Evolutionary conservation across 1,140 invertebrate species (phyloP).

Genomic region (Episyrphus balteatus): DNA sequence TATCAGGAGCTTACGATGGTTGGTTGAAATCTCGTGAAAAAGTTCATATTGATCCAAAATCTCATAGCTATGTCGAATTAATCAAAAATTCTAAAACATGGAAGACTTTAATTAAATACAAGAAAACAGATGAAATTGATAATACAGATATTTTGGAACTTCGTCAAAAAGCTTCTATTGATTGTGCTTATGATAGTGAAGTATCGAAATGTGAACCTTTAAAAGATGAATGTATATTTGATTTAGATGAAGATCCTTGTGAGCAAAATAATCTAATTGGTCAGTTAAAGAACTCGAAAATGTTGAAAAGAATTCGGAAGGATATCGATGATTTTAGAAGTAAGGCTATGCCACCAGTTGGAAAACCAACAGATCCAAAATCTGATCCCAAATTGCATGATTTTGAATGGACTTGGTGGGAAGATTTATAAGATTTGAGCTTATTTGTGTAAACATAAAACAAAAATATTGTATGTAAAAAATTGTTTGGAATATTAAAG

Average conservation of each 20-base stretch:
- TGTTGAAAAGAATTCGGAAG: conserved; percentile 11
- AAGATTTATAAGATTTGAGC: conserved; percentile 18
- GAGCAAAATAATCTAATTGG: conserved; percentile 58
- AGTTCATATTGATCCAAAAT: conserved; percentile 14
- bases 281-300: conserved; percentile 9
- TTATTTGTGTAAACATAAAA: no score
- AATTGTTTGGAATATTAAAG: no score
- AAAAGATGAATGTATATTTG: conserved; percentile 55
- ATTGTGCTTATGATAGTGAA: conserved; percentile 11
- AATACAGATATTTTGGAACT: conserved; percentile 20
- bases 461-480: no score
- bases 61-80: conserved; percentile 34
- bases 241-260: conserved; percentile 67
- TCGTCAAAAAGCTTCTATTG: conserved; percentile 38
- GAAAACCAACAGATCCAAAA: conserved; percentile 14
- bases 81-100: conserved; percentile 38
- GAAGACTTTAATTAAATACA: conserved; percentile 22
- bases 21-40: conserved; percentile 37
- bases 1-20: conserved; percentile 34
- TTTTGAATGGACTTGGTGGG: conserved; percentile 31
- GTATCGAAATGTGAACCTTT: conserved; percentile 30
- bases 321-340: conserved; percentile 14
- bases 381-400: conserved; percentile 15
- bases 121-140: background rate
- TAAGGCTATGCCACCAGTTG: conserved; percentile 15